Percentiles rank a stretch among this genome's conserved stretches.
These are phyloP conservation scores for Drosophila anomelani DNA, from an alignment of 2,888 invertebrate species.

Conservation along the genomic window DNA sequence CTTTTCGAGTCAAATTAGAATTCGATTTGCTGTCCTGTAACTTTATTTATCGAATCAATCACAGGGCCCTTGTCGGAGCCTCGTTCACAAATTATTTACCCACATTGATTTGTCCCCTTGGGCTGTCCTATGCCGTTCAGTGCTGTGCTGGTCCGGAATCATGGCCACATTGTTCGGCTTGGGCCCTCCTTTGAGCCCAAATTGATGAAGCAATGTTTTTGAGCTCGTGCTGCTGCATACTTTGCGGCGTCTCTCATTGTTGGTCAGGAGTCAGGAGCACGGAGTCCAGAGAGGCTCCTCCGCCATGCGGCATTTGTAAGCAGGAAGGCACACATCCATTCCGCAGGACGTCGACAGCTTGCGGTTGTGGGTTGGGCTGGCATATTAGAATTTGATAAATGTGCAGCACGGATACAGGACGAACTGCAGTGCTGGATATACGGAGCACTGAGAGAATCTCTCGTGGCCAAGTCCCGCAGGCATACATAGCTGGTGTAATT, in stretches of 20 bases:
- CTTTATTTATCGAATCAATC: slow-evolving; percentile 47
- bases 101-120: slow-evolving; percentile 39
- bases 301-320: slow-evolving; percentile 34
- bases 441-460: slow-evolving; percentile 22
- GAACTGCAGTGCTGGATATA: slow-evolving; percentile 20
- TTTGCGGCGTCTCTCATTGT: slow-evolving; percentile 16
- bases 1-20: slow-evolving; percentile 27
- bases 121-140: neutral
- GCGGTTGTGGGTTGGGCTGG: slow-evolving; percentile 35
- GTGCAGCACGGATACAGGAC: slow-evolving; percentile 21
- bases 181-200: slow-evolving; percentile 18
- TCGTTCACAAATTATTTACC: slow-evolving; percentile 28
- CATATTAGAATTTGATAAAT: slow-evolving; percentile 59
- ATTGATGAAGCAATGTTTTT: slow-evolving; percentile 31
- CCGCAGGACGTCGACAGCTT: slow-evolving; percentile 44
- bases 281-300: slow-evolving; percentile 5
- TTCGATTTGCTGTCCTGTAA: slow-evolving; percentile 29
- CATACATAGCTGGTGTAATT: slow-evolving; percentile 3
- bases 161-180: slow-evolving; percentile 23
- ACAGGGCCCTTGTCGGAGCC: slow-evolving; percentile 15
- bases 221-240: slow-evolving; percentile 25
- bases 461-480: neutral
- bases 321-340: slow-evolving; percentile 49
- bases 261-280: neutral
- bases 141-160: slow-evolving; percentile 1